Evolutionary conservation across 1,140 invertebrate species (phyloP), one percentile per base, ranked within the genome.

Genomic region (Episyrphus balteatus): DNA sequence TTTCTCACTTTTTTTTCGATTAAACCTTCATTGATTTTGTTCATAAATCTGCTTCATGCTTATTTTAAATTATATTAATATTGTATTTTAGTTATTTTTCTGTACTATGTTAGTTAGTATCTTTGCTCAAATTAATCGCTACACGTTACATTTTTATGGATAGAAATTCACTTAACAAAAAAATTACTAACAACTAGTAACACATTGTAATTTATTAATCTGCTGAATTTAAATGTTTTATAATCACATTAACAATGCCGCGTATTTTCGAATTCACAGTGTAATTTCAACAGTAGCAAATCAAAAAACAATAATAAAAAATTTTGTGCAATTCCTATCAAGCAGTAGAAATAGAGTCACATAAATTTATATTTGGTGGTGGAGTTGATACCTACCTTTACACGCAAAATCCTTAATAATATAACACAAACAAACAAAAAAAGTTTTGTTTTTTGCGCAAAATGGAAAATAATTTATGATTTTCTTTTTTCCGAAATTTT

Each of bases 401-500:
- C 21, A 26, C 21, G 15, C 13, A 37, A 37, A 37, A n/a, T n/a
- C 15, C 36, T 37, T 8, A 5, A 26, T 5, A 26, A 26, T 26
- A 26, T n/a, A n/a, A n/a, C n/a, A 40, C 10, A 40, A 9, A 14
- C 14, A 10, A 7, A 14, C 37, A 14, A 12, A 41, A 41, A 41
- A 5, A 26, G 21, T 26, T 26, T 26, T 26, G 21, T 26, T 37
- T 17, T n/a, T n/a, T 37, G 36, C 36, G 15, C 15, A 37, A 37
- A 37, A 37, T 17, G 10, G 15, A 37, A 13, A 26, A 26, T 26
- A 26, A 26, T 26, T 26, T 21, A 19, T 41, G 6, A 36, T 36
- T 45, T 36, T 51, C 47, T 50, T 59, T 49, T 61, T 51, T 56
- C 21, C 21, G 21, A 26, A 26, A 26, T 55, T 64, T 55, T 61